A percentile compares a stretch with the other conserved stretches of the same genome.
These are phyloP conservation scores for Diabrotica undecimpunctata DNA, from an alignment of 1,140 invertebrate species.

Conservation along the genomic window DNA sequence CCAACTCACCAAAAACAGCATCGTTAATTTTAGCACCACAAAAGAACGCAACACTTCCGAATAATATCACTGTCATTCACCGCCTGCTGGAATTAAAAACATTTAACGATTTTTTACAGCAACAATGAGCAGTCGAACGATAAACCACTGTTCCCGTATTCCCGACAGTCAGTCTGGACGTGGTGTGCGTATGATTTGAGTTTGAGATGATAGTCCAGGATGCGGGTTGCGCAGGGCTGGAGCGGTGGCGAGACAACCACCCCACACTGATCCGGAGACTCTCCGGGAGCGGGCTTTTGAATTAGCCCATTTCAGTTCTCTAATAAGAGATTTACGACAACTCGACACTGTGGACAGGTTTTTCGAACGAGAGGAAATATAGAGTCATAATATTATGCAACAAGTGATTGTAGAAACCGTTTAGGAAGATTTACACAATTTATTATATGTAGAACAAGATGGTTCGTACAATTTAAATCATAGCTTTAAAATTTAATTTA, in stretches of 20 bases:
- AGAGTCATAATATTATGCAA: no score
- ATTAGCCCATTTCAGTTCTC: no score
- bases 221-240: not conserved
- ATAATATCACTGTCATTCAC: no score
- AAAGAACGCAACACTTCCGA: not conserved
- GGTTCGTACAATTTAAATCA: no score
- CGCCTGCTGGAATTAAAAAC: not conserved
- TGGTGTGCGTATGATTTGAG: conserved; percentile 1
- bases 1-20: not conserved
- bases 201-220: conserved; percentile 2
- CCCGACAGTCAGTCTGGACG: not conserved
- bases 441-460: no score
- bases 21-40: not conserved
- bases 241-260: not conserved
- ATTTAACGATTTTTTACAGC: not conserved
- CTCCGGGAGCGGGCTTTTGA: no score
- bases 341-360: no score
- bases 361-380: no score
- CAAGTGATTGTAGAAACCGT: no score
- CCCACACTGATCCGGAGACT: not conserved
- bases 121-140: not conserved
- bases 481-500: no score
- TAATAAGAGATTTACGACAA: no score
- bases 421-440: no score
- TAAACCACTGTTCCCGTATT: not conserved